phyloP scores from a whole-genome alignment of 2,113 vertebrate genomes.

The Morone saxatilis region DNA sequence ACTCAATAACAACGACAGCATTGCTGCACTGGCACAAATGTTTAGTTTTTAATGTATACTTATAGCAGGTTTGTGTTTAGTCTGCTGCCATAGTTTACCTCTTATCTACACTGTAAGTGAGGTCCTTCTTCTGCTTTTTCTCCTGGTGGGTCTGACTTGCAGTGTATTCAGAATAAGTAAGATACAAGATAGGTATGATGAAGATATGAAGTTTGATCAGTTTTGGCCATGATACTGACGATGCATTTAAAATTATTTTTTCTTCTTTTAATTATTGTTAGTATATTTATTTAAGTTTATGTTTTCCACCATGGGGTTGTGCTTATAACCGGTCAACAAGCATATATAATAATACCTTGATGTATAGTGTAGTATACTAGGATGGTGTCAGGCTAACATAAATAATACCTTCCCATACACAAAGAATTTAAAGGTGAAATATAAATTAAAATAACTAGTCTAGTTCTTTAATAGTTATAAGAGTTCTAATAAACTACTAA shows the following conservation, averaged over 20 bases:
- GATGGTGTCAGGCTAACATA: no score
- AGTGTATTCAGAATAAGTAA: neutral
- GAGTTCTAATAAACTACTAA: neutral
- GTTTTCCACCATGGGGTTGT: no score
- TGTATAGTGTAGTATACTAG: no score
- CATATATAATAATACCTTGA: no score
- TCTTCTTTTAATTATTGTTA: no score
- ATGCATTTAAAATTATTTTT: neutral
- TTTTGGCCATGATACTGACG: neutral
- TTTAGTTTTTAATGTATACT: conserved; percentile 20
- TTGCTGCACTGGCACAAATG: neutral
- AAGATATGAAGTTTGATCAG: neutral
- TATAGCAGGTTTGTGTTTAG: conserved; percentile 29
- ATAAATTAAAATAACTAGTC: neutral
- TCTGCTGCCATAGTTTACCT: conserved; percentile 10
- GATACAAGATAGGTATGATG: no score
- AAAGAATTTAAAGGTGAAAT: neutral
- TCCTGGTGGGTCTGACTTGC: neutral
- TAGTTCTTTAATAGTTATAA: neutral
- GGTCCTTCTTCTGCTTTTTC: neutral
- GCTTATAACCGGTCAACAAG: no score
- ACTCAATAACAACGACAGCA: neutral
- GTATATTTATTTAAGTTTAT: no score
- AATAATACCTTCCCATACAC: no score
- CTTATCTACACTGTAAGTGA: conserved; percentile 13